Evolutionary conservation across 2,888 invertebrate species (phyloP).

Genomic region (Sussaba pulchella): DNA sequence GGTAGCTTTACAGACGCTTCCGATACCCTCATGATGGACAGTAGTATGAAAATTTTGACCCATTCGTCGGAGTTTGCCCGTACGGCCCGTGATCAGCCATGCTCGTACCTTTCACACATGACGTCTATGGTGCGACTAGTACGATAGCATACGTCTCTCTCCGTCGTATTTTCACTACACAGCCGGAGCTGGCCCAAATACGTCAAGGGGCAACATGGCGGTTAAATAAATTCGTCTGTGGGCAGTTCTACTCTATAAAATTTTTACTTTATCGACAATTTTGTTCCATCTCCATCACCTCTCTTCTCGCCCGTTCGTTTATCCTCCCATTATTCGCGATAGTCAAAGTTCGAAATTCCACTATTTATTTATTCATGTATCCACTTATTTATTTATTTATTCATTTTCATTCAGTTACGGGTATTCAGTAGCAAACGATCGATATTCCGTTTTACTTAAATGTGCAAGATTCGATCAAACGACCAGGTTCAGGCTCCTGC

Average conservation of each 20-base stretch:
- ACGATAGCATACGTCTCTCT: not conserved
- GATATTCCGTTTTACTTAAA: too few species aligned
- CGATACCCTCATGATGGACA: slow-evolving; percentile 29
- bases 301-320: too few species aligned
- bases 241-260: not conserved
- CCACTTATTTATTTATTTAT: too few species aligned
- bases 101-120: not conserved
- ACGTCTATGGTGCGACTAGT: not conserved
- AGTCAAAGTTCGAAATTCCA: too few species aligned
- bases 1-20: slow-evolving; percentile 17
- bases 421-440: too few species aligned
- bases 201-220: slow-evolving; percentile 15
- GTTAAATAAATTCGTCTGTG: slow-evolving; percentile 37
- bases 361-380: too few species aligned
- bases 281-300: too few species aligned
- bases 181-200: slow-evolving; percentile 13
- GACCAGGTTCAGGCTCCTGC: not conserved
- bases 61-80: not conserved
- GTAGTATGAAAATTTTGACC: slow-evolving; percentile 22
- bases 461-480: too few species aligned
- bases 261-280: too few species aligned
- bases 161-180: slow-evolving; percentile 26
- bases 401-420: too few species aligned
- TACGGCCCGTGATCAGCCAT: not conserved
- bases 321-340: too few species aligned